Conservation (phyloP, 2,113 vertebrate genomes). For the Nipponia nippon region DNA sequence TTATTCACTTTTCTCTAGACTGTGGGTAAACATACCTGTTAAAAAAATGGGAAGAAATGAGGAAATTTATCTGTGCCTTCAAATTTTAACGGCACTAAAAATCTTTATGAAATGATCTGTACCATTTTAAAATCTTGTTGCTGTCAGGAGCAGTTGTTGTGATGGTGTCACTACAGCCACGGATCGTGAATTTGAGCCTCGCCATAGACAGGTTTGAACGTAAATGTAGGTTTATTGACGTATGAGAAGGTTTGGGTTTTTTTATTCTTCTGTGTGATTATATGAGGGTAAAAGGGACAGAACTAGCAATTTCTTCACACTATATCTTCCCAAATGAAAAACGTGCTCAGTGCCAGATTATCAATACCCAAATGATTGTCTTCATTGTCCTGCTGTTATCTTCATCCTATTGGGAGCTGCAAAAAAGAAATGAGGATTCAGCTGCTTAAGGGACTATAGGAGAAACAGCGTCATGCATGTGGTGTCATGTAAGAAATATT, state of each 20-base stretch:
- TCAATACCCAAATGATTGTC: slow-evolving; percentile 27
- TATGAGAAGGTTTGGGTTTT: neutral
- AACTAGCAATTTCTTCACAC: neutral
- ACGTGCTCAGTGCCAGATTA: neutral
- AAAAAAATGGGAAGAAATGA: neutral
- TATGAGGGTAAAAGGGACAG: neutral
- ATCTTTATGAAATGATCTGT: neutral
- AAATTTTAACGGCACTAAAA: neutral
- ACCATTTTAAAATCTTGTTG: neutral
- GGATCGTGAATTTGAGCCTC: neutral
- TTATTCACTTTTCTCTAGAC: neutral
- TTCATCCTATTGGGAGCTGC: slow-evolving; percentile 68
- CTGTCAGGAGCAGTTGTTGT: neutral
- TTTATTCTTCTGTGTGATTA: neutral
- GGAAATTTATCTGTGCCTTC: neutral
- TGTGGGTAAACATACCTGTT: neutral
- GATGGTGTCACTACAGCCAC: neutral
- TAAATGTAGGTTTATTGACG: neutral
- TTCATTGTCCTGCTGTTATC: slow-evolving; percentile 39
- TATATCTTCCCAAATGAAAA: neutral
- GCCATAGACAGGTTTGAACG: neutral
- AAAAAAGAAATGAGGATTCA: slow-evolving; percentile 37
- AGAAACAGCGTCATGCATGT: neutral
- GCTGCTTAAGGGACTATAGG: neutral
- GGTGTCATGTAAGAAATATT: neutral